Evolutionary conservation across 2,797 vertebrate species (phyloP).

Genomic region (Peromyscus melanophrys): DNA sequence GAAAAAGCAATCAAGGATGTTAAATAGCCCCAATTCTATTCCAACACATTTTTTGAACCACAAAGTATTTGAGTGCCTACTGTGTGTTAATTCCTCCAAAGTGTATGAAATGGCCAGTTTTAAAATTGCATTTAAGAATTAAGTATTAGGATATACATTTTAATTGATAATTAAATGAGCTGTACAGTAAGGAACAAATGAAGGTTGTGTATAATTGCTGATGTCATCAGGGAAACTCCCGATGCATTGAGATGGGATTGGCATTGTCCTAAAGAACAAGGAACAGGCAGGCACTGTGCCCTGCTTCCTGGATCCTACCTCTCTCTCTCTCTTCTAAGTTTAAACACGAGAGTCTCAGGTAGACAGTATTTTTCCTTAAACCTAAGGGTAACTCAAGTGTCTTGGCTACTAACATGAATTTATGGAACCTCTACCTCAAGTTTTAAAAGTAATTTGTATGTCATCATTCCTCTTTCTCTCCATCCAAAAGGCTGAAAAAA

Average conservation of each 20-base stretch:
- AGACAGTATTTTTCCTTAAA: neutral
- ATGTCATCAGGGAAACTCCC: neutral
- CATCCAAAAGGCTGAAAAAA: neutral
- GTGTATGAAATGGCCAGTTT: neutral
- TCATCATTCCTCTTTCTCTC: neutral
- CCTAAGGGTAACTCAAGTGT: neutral
- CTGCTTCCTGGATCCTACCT: neutral
- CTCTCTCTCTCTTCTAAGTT: neutral
- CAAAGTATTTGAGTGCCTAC: constrained; percentile 50
- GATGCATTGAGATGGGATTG: neutral
- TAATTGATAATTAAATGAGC: constrained; percentile 48
- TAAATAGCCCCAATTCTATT: constrained; percentile 25
- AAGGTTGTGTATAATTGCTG: neutral
- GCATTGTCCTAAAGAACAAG: neutral
- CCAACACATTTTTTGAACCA: constrained; percentile 6
- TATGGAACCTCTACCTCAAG: neutral
- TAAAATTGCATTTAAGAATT: constrained; percentile 9
- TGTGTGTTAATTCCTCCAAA: constrained; percentile 47
- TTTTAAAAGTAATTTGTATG: neutral
- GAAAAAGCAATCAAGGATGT: constrained; percentile 64
- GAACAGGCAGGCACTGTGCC: neutral
- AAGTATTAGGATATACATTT: constrained; percentile 39
- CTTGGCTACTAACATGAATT: neutral
- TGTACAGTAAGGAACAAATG: neutral
- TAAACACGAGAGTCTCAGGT: neutral